Base-by-base conservation (phyloP, 2,888 invertebrate genomes). In the Sipha maydis region DNA sequence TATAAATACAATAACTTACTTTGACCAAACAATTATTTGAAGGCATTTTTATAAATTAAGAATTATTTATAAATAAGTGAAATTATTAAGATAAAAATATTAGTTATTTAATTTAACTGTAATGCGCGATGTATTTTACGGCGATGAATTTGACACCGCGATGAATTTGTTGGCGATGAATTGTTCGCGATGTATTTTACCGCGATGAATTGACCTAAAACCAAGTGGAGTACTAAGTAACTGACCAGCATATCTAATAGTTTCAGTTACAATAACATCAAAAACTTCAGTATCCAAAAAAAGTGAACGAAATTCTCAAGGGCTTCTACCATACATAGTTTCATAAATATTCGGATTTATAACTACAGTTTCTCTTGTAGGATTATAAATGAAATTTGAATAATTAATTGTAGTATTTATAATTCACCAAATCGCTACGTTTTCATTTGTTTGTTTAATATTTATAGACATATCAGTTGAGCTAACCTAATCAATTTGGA, bases 261-360 rank as follows among this genome's bases (percentile, higher is more conserved):
- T 89, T 89, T 89, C 79, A 31, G 25, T 34, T 11, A 83, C 89
- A 56, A 89, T 73, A 19, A 89, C 67, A 89, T 89, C 38, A 28
- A 89, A 80, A 56, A 89, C n/a, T 41, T 83, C 89, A 25, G 21
- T 71, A 77, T 67, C 89, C n/a, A 89, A 67, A 34, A 89, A 79
- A 67, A 83, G 61, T 54, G 48, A 76, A 80, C 82, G 48, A 48
- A 48, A 48, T 48, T 48, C 48, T 14, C 48, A 48, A 14, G 48
- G 28, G 54, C 21, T 75, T 75, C 21, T 25, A 75, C 75, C 38
- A 75, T 38, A 75, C 75, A 75, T 75, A 25, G 75, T 75, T 38
- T 75, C 75, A 34, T 38, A 38, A 38, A 75, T 75, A 75, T 75
- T 38, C 25, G 75, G 75, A 11, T 75, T 71, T 38, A 75, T 75